Conservation (phyloP, 2,888 invertebrate genomes). For the Melanchra persicariae region DNA sequence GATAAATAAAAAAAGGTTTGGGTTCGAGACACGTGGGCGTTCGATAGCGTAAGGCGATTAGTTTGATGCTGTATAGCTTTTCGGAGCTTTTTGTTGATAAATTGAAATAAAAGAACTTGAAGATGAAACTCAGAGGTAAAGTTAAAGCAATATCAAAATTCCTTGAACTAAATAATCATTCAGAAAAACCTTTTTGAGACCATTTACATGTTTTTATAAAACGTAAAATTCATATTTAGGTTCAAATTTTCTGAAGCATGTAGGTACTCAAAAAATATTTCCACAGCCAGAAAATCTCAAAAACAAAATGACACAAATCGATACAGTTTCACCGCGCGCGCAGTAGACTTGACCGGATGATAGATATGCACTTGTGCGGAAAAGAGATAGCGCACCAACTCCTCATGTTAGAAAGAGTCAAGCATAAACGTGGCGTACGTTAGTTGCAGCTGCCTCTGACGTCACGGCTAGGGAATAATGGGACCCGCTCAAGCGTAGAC, state of each 20-base stretch:
- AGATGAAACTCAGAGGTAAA: background rate
- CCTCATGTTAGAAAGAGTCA: slow-evolving; percentile 76
- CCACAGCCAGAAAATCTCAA: slow-evolving; percentile 45
- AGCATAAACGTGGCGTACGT: slow-evolving; percentile 80
- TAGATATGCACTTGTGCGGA: slow-evolving; percentile 78
- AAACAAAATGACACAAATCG: slow-evolving; percentile 76
- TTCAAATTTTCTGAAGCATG: too few species aligned
- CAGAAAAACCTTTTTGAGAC: too few species aligned
- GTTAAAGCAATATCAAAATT: background rate
- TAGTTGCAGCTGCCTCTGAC: slow-evolving; percentile 89
- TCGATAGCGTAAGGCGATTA: slow-evolving; percentile 59
- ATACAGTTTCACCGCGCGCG: slow-evolving; percentile 79
- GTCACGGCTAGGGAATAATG: slow-evolving; percentile 87
- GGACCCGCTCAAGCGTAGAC: slow-evolving; percentile 84
- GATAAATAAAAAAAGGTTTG: slow-evolving; percentile 67
- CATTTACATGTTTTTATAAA: too few species aligned
- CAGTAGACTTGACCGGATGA: slow-evolving; percentile 83
- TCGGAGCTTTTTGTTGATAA: slow-evolving; percentile 2
- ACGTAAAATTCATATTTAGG: too few species aligned
- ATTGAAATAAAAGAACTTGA: slow-evolving; percentile 15
- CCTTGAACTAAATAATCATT: background rate
- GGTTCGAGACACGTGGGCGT: slow-evolving; percentile 79
- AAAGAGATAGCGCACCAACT: slow-evolving; percentile 72
- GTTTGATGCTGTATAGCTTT: slow-evolving; percentile 36
- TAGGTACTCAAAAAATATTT: slow-evolving; percentile 5